phyloP scores from a whole-genome alignment of 2,797 vertebrate genomes.

The Odontamblyopus rebecca region DNA sequence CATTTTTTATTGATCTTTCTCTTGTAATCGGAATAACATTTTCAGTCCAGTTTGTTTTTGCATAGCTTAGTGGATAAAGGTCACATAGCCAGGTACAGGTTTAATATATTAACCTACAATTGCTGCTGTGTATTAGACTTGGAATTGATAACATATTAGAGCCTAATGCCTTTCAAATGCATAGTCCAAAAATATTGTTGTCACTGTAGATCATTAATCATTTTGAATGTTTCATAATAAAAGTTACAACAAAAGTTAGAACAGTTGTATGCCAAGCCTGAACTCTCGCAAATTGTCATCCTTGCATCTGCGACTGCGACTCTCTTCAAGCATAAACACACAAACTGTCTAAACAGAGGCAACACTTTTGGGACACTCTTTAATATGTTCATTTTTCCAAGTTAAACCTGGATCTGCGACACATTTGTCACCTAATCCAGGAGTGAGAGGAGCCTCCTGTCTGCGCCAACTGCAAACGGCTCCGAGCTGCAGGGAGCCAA shows the following conservation, averaged over 20 bases:
- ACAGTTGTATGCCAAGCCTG: background rate
- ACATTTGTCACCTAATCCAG: conserved; percentile 14
- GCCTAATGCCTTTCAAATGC: background rate
- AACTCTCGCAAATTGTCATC: background rate
- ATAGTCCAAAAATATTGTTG: background rate
- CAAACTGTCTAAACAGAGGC: background rate
- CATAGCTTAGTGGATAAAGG: no score
- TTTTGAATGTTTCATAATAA: background rate
- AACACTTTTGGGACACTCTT: background rate
- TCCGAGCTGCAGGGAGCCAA: conserved; percentile 11
- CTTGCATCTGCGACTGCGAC: background rate
- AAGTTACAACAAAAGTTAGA: background rate
- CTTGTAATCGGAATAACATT: no score
- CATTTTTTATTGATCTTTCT: no score
- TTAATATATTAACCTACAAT: no score
- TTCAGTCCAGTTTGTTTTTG: no score
- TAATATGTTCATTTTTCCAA: conserved; percentile 11
- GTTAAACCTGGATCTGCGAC: conserved; percentile 8
- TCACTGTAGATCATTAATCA: background rate
- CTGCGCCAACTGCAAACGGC: background rate
- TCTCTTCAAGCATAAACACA: background rate
- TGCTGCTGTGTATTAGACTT: background rate
- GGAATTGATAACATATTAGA: background rate
- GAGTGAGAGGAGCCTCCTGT: background rate
- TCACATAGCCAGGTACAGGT: no score